phyloP scores from a whole-genome alignment of 2,797 vertebrate genomes.

The Falco biarmicus region DNA sequence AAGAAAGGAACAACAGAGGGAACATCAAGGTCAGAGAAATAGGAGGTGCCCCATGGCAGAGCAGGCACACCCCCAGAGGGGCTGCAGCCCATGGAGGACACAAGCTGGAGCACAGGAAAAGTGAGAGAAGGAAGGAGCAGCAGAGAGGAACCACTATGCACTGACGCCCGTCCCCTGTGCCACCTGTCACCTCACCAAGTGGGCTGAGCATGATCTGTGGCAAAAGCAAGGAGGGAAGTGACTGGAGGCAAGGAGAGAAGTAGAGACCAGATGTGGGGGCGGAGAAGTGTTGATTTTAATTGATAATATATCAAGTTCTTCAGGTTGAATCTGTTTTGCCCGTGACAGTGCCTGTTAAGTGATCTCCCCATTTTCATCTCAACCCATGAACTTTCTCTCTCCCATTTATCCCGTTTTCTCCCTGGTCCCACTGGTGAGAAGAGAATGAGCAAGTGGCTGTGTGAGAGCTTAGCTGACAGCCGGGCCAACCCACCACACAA shows the following conservation, averaged over 20 bases:
- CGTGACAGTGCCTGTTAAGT: not conserved
- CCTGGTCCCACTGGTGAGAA: fast-evolving
- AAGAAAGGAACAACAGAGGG: not conserved
- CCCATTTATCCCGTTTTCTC: not conserved
- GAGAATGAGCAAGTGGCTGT: fast-evolving
- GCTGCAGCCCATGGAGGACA: not conserved
- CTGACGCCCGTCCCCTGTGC: not conserved
- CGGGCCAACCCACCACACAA: not conserved
- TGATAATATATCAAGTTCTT: not conserved
- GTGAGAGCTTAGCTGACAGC: not conserved
- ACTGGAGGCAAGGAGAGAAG: not conserved
- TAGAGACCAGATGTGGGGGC: not conserved
- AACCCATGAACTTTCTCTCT: not conserved
- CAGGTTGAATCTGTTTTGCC: not conserved
- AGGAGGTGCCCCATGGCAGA: not conserved
- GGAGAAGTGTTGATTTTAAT: not conserved
- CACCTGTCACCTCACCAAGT: not conserved
- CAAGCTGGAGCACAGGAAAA: fast-evolving
- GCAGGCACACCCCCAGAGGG: fast-evolving
- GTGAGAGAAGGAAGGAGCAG: not conserved
- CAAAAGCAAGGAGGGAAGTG: not conserved
- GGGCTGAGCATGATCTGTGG: not conserved
- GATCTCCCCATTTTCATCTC: not conserved
- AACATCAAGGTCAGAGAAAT: not conserved
- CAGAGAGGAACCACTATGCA: not conserved